Percentiles rank a stretch among this genome's conserved stretches.
phyloP scores from a whole-genome alignment of 2,888 invertebrate genomes.

The Stenichneumon culpator region DNA sequence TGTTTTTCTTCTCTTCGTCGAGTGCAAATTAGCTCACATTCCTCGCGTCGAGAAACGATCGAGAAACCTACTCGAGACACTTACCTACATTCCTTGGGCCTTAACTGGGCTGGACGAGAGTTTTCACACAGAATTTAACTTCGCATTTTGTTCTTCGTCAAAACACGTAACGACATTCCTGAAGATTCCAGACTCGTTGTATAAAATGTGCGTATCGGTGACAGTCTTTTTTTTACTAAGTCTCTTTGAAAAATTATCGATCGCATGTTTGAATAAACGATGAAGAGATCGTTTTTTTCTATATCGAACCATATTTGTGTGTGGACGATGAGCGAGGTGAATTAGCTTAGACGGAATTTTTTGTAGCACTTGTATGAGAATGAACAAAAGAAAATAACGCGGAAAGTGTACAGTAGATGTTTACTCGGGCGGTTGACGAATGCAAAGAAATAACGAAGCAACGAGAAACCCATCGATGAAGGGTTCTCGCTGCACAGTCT shows the following conservation, averaged over 20 bases:
- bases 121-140: slow-evolving; percentile 10
- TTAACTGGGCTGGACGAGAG: background rate
- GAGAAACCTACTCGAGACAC: slow-evolving; percentile 13
- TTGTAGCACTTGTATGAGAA: slow-evolving; percentile 65
- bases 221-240: slow-evolving; percentile 5
- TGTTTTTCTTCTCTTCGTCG: slow-evolving; percentile 7
- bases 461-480: background rate
- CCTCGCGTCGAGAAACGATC: slow-evolving; percentile 43
- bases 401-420: slow-evolving; percentile 65
- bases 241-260: slow-evolving; percentile 21
- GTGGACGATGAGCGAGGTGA: slow-evolving; percentile 33
- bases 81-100: slow-evolving; percentile 49
- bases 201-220: slow-evolving; percentile 8
- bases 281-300: slow-evolving; percentile 42
- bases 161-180: slow-evolving; percentile 62
- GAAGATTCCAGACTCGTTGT: slow-evolving; percentile 55
- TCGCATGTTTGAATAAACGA: slow-evolving; percentile 3
- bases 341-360: slow-evolving; percentile 50
- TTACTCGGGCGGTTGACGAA: slow-evolving; percentile 38
- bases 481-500: slow-evolving; percentile 35
- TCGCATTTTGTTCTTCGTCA: slow-evolving; percentile 46
- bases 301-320: slow-evolving; percentile 40
- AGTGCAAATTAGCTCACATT: slow-evolving; percentile 53
- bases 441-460: background rate
- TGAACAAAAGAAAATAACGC: slow-evolving; percentile 39